Evolutionary conservation across 2,888 invertebrate genomes (phyloP).

Genomic region (Nemurella pictetii): DNA sequence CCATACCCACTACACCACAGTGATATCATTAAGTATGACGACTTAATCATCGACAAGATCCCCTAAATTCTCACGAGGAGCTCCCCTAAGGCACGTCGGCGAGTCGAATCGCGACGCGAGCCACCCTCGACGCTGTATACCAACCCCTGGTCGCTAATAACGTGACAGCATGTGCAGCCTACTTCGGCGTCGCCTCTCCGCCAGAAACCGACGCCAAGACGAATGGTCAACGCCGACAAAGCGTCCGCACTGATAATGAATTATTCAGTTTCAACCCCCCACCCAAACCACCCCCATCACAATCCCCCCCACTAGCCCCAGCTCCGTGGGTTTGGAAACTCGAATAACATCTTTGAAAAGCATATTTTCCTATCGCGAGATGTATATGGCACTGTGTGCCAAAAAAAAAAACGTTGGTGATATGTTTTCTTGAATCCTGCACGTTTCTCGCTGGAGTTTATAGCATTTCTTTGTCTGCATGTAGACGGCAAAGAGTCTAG

Average conservation of each 20-base stretch:
- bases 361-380: background rate
- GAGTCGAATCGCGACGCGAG: background rate
- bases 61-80: background rate
- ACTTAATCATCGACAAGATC: background rate
- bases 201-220: too few relatives aligned
- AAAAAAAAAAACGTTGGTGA: too few relatives aligned
- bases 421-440: too few relatives aligned
- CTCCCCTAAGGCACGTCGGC: background rate
- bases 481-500: too few relatives aligned
- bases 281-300: background rate
- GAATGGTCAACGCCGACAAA: background rate
- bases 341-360: constrained; percentile 16
- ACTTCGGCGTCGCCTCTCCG: background rate
- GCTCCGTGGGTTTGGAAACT: background rate
- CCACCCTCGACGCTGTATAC: background rate
- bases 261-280: constrained; percentile 1
- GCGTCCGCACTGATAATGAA: background rate
- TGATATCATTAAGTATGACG: background rate
- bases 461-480: too few relatives aligned
- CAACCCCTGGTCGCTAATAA: background rate
- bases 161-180: background rate
- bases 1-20: too few relatives aligned
- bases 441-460: too few relatives aligned
- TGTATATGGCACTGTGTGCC: background rate
- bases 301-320: background rate